Evolutionary conservation across 2,797 vertebrate genomes (phyloP).

Genomic region (Enteromius anoplus): DNA sequence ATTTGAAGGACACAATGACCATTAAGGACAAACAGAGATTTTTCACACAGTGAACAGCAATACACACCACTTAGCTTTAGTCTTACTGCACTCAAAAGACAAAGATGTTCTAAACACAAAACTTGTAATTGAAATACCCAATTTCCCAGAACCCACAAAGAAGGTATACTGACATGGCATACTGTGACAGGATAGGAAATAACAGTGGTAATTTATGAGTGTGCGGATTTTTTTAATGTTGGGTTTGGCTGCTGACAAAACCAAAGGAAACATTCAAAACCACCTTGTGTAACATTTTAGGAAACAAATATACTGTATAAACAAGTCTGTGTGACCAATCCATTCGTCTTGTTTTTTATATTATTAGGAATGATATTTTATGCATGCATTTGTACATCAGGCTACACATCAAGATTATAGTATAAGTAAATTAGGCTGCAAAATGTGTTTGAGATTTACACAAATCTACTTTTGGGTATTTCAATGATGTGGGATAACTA

Average conservation of each 20-base stretch:
- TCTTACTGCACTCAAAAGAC: background rate
- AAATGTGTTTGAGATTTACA: background rate
- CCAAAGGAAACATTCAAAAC: background rate
- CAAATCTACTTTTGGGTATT: background rate
- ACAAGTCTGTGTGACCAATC: background rate
- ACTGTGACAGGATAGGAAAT: conserved; percentile 17
- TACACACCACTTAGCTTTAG: background rate
- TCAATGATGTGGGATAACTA: background rate
- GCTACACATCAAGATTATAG: background rate
- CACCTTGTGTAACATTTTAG: background rate
- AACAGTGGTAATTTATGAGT: conserved; percentile 5
- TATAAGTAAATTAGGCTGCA: background rate
- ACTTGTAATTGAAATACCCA: background rate
- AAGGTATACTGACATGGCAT: background rate
- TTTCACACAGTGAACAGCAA: background rate
- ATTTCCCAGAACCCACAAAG: background rate
- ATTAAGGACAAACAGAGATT: conserved; percentile 29
- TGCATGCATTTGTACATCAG: background rate
- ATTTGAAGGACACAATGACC: conserved; percentile 55
- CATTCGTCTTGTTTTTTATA: background rate
- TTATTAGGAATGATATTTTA: background rate
- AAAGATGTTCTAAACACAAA: background rate
- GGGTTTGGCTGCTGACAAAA: conserved; percentile 29
- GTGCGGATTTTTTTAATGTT: conserved; percentile 38
- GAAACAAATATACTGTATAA: background rate